These are phyloP conservation scores for Wasmannia auropunctata DNA, from an alignment of 1,140 invertebrate genomes.

Conservation along the genomic window DNA sequence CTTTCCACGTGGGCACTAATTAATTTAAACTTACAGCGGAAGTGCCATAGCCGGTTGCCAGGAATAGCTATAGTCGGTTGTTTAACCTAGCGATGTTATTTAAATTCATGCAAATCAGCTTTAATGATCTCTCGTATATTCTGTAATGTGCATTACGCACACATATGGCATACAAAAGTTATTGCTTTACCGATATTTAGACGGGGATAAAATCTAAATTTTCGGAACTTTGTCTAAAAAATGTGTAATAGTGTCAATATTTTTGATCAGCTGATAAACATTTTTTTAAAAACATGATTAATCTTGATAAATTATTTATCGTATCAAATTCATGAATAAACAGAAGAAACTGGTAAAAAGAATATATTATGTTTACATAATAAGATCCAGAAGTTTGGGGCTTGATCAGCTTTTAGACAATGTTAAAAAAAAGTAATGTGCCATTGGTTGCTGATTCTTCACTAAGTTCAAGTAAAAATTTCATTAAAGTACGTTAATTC, in stretches of 20 bases:
- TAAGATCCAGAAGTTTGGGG: background rate
- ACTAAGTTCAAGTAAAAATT: background rate
- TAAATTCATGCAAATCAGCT: slow-evolving; percentile 34
- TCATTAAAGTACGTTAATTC: background rate
- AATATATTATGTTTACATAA: background rate
- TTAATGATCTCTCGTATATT: slow-evolving; percentile 22
- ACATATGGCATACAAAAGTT: background rate
- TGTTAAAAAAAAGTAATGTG: background rate
- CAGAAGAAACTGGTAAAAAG: background rate
- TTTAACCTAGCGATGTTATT: slow-evolving; percentile 33
- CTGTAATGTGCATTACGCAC: background rate
- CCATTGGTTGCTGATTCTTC: background rate
- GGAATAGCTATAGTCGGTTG: slow-evolving; percentile 20
- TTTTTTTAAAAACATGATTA: background rate
- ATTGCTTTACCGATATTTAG: background rate
- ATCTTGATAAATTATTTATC: background rate
- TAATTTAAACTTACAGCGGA: slow-evolving; percentile 39
- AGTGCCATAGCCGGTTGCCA: slow-evolving; percentile 5
- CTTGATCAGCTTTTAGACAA: too few relatives aligned
- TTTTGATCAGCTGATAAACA: background rate
- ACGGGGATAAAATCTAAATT: background rate
- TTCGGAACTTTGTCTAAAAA: background rate
- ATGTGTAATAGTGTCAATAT: background rate
- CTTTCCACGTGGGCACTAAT: background rate
- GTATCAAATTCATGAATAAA: background rate